Percentiles rank a stretch among this genome's conserved stretches.
These are phyloP conservation scores for Nycticorax nycticorax DNA, from an alignment of 2,113 vertebrate genomes.

Conservation along the genomic window DNA sequence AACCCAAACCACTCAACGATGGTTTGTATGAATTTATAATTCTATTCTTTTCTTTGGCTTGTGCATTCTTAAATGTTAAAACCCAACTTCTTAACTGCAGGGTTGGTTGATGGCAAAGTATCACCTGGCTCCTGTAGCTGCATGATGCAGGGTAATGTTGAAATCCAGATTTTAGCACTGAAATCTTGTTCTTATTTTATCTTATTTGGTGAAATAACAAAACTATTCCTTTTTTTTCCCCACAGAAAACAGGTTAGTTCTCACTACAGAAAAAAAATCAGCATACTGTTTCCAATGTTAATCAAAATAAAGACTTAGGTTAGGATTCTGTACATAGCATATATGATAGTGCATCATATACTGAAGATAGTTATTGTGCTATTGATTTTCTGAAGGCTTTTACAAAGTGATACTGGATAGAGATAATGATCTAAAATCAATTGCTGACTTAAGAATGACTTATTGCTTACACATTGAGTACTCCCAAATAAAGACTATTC, in stretches of 20 bases:
- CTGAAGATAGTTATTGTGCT: not conserved
- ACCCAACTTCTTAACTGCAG: not conserved
- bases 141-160: not conserved
- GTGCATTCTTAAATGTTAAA: not conserved
- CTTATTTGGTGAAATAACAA: not conserved
- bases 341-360: not conserved
- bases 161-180: not conserved
- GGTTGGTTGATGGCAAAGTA: not conserved
- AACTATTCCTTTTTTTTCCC: not conserved
- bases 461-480: not conserved
- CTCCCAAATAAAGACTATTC: not conserved
- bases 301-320: not conserved
- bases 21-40: not conserved
- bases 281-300: not conserved
- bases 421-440: not conserved
- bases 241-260: not conserved
- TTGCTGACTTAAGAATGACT: not conserved
- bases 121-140: not conserved
- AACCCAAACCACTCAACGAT: not conserved
- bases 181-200: not conserved
- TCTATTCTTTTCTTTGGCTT: not conserved
- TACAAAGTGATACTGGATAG: not conserved
- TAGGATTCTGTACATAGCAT: not conserved
- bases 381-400: constrained; percentile 8
- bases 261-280: not conserved